These are phyloP conservation scores for Balearica regulorum DNA, from an alignment of 2,797 vertebrate species.

Conservation along the genomic window DNA sequence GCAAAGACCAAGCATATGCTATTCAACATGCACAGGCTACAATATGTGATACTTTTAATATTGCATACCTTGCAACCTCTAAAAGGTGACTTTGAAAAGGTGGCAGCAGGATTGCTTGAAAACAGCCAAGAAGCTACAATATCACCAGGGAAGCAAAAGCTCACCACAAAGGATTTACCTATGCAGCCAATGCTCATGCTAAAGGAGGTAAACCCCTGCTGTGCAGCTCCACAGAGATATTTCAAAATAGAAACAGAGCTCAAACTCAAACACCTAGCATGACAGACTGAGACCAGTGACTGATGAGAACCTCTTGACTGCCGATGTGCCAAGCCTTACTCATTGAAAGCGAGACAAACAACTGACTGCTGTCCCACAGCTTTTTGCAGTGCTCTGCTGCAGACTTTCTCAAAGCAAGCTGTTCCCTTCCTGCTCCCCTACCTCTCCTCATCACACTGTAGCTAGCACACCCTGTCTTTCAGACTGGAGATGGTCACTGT, in stretches of 20 bases:
- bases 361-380: not conserved
- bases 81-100: not conserved
- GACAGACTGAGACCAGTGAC: not conserved
- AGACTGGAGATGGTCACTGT: rapidly evolving
- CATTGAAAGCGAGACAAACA: not conserved
- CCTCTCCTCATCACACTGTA: rapidly evolving
- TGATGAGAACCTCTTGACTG: not conserved
- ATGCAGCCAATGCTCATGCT: not conserved
- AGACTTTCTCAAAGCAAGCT: not conserved
- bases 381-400: not conserved
- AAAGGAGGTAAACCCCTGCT: not conserved
- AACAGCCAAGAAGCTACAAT: not conserved
- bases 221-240: not conserved
- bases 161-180: not conserved
- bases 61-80: not conserved
- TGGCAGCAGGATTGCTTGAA: not conserved
- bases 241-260: not conserved
- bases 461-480: not conserved
- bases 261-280: not conserved
- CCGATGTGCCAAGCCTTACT: not conserved
- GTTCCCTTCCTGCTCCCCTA: not conserved
- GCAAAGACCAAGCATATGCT: not conserved
- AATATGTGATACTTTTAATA: not conserved
- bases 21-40: not conserved
- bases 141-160: not conserved